Conservation (phyloP, 2,113 vertebrate species). For the Aptenodytes patagonicus region DNA sequence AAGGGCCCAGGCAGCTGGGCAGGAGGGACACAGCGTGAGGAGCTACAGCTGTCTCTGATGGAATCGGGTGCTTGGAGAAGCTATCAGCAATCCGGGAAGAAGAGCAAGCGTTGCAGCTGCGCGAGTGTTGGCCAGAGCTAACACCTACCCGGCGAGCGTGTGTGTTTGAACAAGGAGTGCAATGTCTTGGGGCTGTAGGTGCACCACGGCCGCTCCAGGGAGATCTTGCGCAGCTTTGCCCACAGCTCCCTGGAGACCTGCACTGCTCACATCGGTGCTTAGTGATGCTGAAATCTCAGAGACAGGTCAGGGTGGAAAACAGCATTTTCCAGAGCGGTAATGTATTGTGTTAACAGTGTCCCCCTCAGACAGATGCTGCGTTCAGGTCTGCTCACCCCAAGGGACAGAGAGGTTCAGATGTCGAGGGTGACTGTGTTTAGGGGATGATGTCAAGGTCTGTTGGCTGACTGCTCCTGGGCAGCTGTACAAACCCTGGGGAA, state of each 20-base stretch:
- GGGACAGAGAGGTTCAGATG: background rate
- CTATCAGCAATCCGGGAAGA: background rate
- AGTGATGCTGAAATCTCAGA: background rate
- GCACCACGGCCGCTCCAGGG: too few relatives aligned
- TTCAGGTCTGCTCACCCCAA: background rate
- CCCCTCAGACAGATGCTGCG: background rate
- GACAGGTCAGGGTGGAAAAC: background rate
- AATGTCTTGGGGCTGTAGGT: background rate
- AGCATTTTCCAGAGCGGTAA: background rate
- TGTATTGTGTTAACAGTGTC: background rate
- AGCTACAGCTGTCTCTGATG: background rate
- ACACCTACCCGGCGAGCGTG: accelerated
- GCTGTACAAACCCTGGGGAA: background rate
- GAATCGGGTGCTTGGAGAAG: background rate
- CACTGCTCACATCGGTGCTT: accelerated
- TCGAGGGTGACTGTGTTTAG: background rate
- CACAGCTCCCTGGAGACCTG: background rate
- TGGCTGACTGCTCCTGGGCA: background rate
- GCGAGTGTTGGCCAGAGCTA: background rate
- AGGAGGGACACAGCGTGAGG: background rate
- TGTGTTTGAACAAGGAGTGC: background rate
- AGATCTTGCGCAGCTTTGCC: background rate
- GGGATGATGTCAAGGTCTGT: background rate
- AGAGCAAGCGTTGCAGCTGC: accelerated
- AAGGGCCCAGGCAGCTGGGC: background rate